These are phyloP conservation scores for Cygnus buccinator DNA, from an alignment of 2,113 vertebrate species.

Conservation along the genomic window DNA sequence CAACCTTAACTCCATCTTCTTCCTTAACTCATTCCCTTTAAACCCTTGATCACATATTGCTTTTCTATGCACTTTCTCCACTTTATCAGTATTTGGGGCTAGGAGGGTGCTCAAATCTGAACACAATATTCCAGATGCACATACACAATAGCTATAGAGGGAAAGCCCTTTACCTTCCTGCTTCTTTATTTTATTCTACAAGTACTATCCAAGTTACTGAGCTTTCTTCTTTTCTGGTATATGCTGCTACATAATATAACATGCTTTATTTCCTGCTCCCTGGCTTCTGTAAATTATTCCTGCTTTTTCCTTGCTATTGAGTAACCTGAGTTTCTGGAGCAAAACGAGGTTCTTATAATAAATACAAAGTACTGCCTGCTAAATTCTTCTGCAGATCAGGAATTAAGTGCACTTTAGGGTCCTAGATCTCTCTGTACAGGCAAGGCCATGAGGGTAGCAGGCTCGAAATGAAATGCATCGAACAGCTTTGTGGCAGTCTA, in stretches of 20 bases:
- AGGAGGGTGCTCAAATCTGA: neutral
- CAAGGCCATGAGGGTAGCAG: neutral
- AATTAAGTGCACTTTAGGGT: neutral
- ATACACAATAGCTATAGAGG: neutral
- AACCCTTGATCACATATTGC: neutral
- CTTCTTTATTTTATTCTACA: neutral
- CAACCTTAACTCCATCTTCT: neutral
- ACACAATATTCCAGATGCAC: neutral
- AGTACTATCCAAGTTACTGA: neutral
- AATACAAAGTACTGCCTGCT: neutral
- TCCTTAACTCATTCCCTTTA: neutral
- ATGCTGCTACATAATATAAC: neutral
- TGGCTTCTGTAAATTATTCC: neutral
- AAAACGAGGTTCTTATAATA: neutral
- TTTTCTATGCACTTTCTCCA: conserved; percentile 23
- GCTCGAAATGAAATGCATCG: neutral
- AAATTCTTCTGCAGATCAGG: neutral
- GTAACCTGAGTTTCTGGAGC: neutral
- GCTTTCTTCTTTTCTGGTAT: neutral
- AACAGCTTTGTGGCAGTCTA: neutral
- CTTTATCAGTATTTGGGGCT: neutral
- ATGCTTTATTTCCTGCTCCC: neutral
- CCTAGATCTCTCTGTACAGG: neutral
- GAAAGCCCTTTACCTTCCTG: neutral
- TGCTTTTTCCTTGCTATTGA: neutral